A percentile compares a stretch with the other conserved stretches of the same genome.
phyloP scores from a whole-genome alignment of 1,140 invertebrate species.

The Heterodera schachtii region DNA sequence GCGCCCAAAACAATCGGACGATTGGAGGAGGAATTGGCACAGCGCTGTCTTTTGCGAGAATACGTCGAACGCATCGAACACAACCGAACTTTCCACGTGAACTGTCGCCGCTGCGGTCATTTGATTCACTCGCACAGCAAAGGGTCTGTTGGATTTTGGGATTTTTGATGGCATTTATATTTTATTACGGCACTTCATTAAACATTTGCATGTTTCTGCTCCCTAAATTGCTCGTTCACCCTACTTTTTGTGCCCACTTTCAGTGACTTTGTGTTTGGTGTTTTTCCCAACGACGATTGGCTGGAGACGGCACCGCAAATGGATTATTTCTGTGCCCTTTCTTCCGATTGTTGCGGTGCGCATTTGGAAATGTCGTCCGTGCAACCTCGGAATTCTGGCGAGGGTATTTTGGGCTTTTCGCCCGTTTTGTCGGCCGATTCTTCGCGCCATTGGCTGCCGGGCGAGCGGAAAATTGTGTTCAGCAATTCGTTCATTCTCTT shows the following conservation, averaged over 20 bases:
- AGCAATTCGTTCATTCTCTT: slow-evolving; percentile 46
- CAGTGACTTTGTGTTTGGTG: slow-evolving; percentile 41
- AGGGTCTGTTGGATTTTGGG: slow-evolving; percentile 4
- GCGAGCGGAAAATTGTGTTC: slow-evolving; percentile 36
- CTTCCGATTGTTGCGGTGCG: slow-evolving; percentile 24
- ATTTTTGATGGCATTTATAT: too few relatives aligned
- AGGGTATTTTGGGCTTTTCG: slow-evolving; percentile 30
- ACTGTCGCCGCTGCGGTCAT: slow-evolving; percentile 23
- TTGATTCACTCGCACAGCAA: slow-evolving; percentile 31
- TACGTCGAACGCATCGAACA: slow-evolving; percentile 36
- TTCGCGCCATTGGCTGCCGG: slow-evolving; percentile 46
- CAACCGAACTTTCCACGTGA: slow-evolving; percentile 17
- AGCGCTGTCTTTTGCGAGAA: slow-evolving; percentile 29
- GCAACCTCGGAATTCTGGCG: not conserved
- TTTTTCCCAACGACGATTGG: slow-evolving; percentile 53
- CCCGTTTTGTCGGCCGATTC: slow-evolving; percentile 24
- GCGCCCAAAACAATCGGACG: slow-evolving; percentile 33
- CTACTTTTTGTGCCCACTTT: not conserved
- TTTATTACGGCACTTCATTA: too few relatives aligned
- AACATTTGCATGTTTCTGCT: too few relatives aligned
- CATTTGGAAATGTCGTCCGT: slow-evolving; percentile 12
- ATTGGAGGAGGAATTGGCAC: slow-evolving; percentile 38
- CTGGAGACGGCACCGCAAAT: slow-evolving; percentile 42
- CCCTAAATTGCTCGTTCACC: too few relatives aligned
- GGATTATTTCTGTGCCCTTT: slow-evolving; percentile 51